A percentile compares a stretch with the other conserved stretches of the same genome.
phyloP scores from a whole-genome alignment of 2,797 vertebrate genomes.

The Pterois miles region DNA sequence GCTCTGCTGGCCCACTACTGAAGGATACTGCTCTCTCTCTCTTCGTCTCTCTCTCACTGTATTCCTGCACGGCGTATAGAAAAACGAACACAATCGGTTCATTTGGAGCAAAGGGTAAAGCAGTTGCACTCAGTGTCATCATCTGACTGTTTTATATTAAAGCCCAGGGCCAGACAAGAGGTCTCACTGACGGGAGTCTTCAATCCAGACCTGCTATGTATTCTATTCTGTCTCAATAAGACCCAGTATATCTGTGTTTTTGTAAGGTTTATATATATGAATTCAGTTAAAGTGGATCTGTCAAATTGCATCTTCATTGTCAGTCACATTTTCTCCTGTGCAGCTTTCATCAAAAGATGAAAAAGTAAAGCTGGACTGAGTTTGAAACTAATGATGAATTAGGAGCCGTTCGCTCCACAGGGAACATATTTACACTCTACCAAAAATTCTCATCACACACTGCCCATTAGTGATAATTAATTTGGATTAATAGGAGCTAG shows the following conservation, averaged over 20 bases:
- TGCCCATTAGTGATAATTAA: conserved; percentile 59
- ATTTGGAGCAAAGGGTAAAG: conserved; percentile 45
- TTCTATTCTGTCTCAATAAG: conserved; percentile 39
- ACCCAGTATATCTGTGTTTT: conserved; percentile 3
- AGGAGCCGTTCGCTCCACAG: neutral
- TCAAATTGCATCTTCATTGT: conserved; percentile 35
- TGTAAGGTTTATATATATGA: neutral
- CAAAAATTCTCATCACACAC: conserved; percentile 51
- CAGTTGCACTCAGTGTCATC: conserved; percentile 74
- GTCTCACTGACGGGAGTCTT: conserved; percentile 51
- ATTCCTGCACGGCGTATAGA: conserved; percentile 16
- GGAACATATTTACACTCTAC: conserved; percentile 22
- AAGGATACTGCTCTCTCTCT: conserved; percentile 10
- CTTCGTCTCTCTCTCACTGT: neutral
- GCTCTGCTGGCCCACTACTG: conserved; percentile 8
- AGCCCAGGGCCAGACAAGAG: conserved; percentile 62
- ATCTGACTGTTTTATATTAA: conserved; percentile 74
- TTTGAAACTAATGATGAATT: conserved; percentile 25
- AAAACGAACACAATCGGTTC: conserved; percentile 34
- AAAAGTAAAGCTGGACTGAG: neutral
- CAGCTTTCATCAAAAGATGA: neutral
- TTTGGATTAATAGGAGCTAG: conserved; percentile 48
- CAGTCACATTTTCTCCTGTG: neutral
- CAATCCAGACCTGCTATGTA: conserved; percentile 32
- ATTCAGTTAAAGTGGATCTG: conserved; percentile 26